These are phyloP conservation scores for Pitangus sulphuratus DNA, from an alignment of 2,797 vertebrate species.

Conservation along the genomic window DNA sequence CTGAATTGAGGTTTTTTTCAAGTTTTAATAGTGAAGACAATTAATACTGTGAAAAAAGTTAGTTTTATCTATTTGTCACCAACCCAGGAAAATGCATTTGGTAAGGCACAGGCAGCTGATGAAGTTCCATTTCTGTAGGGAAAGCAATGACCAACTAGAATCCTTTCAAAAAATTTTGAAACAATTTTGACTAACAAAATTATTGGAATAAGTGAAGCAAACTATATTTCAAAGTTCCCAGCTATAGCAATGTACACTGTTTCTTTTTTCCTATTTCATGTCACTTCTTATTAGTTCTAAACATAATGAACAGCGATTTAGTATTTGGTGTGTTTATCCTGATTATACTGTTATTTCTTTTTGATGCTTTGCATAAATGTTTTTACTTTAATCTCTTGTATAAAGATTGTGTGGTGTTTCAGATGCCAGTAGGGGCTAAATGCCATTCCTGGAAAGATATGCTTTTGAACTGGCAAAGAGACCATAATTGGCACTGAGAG, in stretches of 20 bases:
- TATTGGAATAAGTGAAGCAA: not conserved
- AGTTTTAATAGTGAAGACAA: not conserved
- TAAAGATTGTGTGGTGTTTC: not conserved
- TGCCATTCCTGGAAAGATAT: slow-evolving; percentile 28
- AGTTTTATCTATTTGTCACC: not conserved
- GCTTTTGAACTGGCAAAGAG: slow-evolving; percentile 46
- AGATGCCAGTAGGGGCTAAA: not conserved
- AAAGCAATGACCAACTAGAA: not conserved
- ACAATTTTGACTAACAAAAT: not conserved
- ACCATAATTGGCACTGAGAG: slow-evolving; percentile 28
- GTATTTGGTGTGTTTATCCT: not conserved
- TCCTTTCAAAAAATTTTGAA: not conserved
- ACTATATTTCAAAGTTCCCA: not conserved
- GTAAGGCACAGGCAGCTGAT: not conserved
- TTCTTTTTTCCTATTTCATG: not conserved
- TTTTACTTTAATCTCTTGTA: not conserved
- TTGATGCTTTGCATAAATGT: slow-evolving; percentile 3
- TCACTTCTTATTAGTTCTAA: not conserved
- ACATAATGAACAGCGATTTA: not conserved
- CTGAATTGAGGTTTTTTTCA: not conserved
- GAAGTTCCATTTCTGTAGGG: not conserved
- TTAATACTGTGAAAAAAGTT: not conserved
- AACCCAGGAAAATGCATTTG: not conserved
- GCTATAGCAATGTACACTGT: not conserved
- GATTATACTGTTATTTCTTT: not conserved